Percentiles rank a stretch among this genome's conserved stretches.
phyloP scores from a whole-genome alignment of 37 sponge, comb jelly and placozoan species.

The Amphimedon queenslandica region DNA sequence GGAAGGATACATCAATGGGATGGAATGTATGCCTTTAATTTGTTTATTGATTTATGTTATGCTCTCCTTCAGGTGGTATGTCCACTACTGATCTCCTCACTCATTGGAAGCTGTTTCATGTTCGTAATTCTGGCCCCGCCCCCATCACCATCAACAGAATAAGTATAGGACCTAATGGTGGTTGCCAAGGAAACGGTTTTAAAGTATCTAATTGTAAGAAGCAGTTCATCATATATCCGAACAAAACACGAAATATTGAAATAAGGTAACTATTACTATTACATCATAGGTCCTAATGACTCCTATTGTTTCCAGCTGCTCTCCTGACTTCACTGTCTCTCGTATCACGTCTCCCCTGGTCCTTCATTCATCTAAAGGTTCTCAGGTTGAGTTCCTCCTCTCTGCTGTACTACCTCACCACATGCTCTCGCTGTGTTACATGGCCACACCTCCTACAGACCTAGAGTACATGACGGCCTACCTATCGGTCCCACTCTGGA shows the following conservation, averaged over 20 bases:
- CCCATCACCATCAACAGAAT: constrained; percentile 21
- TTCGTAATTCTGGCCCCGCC: constrained; percentile 46
- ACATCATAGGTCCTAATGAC: background rate
- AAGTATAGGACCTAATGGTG: constrained; percentile 12
- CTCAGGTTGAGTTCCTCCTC: constrained; percentile 46
- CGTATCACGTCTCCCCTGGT: constrained; percentile 45
- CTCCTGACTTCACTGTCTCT: constrained; percentile 76
- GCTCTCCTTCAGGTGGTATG: background rate
- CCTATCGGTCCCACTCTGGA: constrained; percentile 35
- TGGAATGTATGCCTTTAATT: background rate
- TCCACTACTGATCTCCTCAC: constrained; percentile 20
- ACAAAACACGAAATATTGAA: constrained; percentile 44
- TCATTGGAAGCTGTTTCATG: constrained; percentile 20
- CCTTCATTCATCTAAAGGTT: constrained; percentile 35
- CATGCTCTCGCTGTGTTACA: constrained; percentile 53
- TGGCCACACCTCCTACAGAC: constrained; percentile 50
- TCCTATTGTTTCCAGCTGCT: constrained; percentile 29
- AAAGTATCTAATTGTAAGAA: constrained; percentile 30
- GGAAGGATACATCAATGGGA: constrained; percentile 38
- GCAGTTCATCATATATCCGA: constrained; percentile 35
- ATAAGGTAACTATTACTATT: constrained; percentile 22
- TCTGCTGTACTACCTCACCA: constrained; percentile 72
- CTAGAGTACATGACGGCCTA: constrained; percentile 45
- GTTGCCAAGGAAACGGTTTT: constrained; percentile 44
- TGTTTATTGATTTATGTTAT: background rate